phyloP scores from a whole-genome alignment of 2,888 invertebrate species.

The Netelia virgata region DNA sequence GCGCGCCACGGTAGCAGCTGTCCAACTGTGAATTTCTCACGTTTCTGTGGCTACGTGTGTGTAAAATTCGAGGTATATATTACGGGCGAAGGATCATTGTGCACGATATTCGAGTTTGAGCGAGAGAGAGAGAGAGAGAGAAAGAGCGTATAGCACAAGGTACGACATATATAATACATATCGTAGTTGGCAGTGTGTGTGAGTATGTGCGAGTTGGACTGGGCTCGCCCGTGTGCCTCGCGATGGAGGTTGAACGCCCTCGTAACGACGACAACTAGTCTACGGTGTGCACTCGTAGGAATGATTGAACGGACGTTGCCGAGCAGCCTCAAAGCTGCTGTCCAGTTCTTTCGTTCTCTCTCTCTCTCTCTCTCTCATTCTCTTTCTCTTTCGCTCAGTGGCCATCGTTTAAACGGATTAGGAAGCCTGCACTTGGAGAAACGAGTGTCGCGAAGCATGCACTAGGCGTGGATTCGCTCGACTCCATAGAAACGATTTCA shows the following conservation, averaged over 20 bases:
- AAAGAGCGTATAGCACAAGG: background rate
- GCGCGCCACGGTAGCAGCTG: constrained; percentile 29
- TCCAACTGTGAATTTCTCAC: constrained; percentile 67
- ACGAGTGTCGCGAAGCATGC: constrained; percentile 71
- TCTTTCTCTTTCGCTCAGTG: constrained; percentile 33
- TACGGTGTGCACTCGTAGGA: constrained; percentile 72
- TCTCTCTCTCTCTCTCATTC: constrained; percentile 33
- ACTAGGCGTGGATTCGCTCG: constrained; percentile 18
- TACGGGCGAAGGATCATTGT: constrained; percentile 52
- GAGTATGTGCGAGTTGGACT: constrained; percentile 31
- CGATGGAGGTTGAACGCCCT: constrained; percentile 81
- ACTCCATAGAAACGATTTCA: constrained; percentile 10
- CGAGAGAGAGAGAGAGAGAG: constrained; percentile 18
- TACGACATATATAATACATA: background rate
- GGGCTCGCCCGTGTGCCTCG: constrained; percentile 44
- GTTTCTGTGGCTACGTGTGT: constrained; percentile 50
- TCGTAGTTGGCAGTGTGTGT: constrained; percentile 33
- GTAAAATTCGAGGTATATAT: constrained; percentile 35
- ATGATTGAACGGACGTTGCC: constrained; percentile 76
- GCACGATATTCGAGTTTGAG: constrained; percentile 38
- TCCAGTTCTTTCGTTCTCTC: constrained; percentile 39
- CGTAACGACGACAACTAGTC: constrained; percentile 74
- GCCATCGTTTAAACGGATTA: constrained; percentile 82
- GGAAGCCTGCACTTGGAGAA: constrained; percentile 81
- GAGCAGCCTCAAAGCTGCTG: constrained; percentile 79